A percentile compares a stretch with the other conserved stretches of the same genome.
Evolutionary conservation across 2,113 vertebrate species (phyloP).

Genomic region (Thermophis baileyi): DNA sequence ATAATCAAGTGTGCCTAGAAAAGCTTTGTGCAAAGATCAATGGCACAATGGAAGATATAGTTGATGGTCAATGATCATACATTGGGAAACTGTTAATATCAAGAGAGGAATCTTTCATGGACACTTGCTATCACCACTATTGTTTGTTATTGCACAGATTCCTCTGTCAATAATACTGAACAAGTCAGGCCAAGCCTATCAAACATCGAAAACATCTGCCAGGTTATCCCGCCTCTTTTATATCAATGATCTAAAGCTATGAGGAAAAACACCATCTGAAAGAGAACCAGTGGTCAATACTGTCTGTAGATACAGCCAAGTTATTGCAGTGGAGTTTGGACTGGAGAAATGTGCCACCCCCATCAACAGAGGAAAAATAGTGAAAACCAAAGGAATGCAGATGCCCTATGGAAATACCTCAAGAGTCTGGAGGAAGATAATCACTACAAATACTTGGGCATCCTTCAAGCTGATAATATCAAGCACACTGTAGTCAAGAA

Average conservation of each 20-base stretch:
- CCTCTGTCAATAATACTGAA: not conserved
- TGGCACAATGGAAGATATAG: not conserved
- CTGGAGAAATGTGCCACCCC: not conserved
- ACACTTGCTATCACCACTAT: not conserved
- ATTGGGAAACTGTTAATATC: not conserved
- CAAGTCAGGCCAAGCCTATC: not conserved
- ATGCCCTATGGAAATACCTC: not conserved
- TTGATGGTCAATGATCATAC: not conserved
- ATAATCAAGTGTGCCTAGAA: no score
- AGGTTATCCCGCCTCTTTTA: not conserved
- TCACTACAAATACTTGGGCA: not conserved
- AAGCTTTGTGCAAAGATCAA: not conserved
- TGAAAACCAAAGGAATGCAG: not conserved
- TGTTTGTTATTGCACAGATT: not conserved
- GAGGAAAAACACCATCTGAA: not conserved
- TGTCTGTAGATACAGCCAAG: not conserved
- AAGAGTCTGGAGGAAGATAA: not conserved
- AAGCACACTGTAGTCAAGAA: not conserved
- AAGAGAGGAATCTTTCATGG: not conserved
- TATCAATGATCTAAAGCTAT: not conserved
- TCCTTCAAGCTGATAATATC: not conserved
- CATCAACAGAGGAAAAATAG: not conserved
- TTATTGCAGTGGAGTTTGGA: not conserved
- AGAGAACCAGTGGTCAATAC: not conserved
- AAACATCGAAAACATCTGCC: not conserved